Percentiles rank a stretch among this genome's conserved stretches.
Evolutionary conservation across 2,797 vertebrate genomes (phyloP).

Genomic region (Syngnathus acus): DNA sequence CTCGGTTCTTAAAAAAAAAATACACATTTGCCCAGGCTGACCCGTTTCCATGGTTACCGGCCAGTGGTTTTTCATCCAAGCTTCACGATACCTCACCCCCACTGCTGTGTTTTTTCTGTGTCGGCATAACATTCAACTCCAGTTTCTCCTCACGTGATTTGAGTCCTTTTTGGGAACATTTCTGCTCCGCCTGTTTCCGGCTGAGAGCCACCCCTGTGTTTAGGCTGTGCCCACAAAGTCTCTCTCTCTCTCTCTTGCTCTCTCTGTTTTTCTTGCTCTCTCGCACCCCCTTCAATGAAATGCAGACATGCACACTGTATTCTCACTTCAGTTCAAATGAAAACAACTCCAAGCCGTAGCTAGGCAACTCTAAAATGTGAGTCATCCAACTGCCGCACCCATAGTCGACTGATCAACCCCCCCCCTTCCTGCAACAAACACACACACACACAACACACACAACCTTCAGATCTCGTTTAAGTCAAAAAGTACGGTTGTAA

Average conservation of each 20-base stretch:
- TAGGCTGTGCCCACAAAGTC: constrained; percentile 34
- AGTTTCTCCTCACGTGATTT: constrained; percentile 40
- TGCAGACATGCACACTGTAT: constrained; percentile 59
- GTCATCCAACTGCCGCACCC: constrained; percentile 65
- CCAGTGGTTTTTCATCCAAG: constrained; percentile 43
- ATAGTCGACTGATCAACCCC: constrained; percentile 40
- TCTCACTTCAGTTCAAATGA: constrained; percentile 49
- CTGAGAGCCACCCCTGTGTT: constrained; percentile 33
- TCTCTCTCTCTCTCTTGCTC: constrained; percentile 4
- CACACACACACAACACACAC: not conserved
- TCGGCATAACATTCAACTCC: constrained; percentile 35
- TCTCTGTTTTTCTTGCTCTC: not conserved
- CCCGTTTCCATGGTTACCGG: constrained; percentile 56
- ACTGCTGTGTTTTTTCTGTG: constrained; percentile 5
- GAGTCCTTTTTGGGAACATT: constrained; percentile 32
- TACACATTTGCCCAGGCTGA: constrained; percentile 32
- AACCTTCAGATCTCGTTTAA: not conserved
- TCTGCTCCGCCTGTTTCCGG: constrained; percentile 46
- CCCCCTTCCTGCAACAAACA: not conserved
- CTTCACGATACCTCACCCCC: constrained; percentile 7
- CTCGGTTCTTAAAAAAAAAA: constrained; percentile 32
- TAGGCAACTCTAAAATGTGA: constrained; percentile 73
- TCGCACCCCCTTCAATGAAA: constrained; percentile 54
- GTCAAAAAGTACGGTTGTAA: not conserved
- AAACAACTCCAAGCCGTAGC: constrained; percentile 70